These are phyloP conservation scores for Scaptodrosophila latifasciaeformis DNA, from an alignment of 2,888 invertebrate genomes.

Conservation along the genomic window DNA sequence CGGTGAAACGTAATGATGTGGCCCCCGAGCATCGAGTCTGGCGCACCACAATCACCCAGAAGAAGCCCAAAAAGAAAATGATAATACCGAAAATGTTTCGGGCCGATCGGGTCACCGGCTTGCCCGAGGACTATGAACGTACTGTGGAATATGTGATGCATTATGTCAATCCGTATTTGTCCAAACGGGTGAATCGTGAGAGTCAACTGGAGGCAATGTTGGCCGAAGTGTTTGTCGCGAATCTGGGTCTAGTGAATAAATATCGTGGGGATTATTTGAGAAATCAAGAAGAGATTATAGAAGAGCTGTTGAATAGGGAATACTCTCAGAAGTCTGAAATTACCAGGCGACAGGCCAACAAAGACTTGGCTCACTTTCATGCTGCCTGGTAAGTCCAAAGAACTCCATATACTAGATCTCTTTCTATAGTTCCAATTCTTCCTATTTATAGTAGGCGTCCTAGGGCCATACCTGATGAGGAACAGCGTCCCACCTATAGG, in stretches of 20 bases:
- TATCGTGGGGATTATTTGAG: too few species aligned
- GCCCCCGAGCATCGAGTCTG: constrained; percentile 20
- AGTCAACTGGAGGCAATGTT: constrained; percentile 24
- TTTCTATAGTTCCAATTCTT: background rate
- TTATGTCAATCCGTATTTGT: constrained; percentile 46
- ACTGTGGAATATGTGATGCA: constrained; percentile 48
- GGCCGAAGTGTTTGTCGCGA: constrained; percentile 13
- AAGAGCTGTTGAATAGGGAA: too few species aligned
- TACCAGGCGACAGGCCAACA: background rate
- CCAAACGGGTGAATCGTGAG: constrained; percentile 14
- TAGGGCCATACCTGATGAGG: constrained; percentile 2
- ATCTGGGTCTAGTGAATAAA: too few species aligned
- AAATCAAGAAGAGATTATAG: too few species aligned
- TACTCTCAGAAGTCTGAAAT: too few species aligned
- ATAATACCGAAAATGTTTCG: constrained; percentile 40
- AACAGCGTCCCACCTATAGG: constrained; percentile 23
- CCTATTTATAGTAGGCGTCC: constrained; percentile 36
- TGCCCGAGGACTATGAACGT: constrained; percentile 48
- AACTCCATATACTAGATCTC: background rate
- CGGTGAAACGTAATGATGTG: background rate
- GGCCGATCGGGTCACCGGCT: constrained; percentile 35
- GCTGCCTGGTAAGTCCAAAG: constrained; percentile 40
- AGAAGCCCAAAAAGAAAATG: constrained; percentile 22
- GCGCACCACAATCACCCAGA: constrained; percentile 35
- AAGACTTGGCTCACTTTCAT: constrained; percentile 28